A percentile compares a stretch with the other conserved stretches of the same genome.
Evolutionary conservation across 1,140 invertebrate genomes (phyloP).

Genomic region (Diabrotica undecimpunctata): DNA sequence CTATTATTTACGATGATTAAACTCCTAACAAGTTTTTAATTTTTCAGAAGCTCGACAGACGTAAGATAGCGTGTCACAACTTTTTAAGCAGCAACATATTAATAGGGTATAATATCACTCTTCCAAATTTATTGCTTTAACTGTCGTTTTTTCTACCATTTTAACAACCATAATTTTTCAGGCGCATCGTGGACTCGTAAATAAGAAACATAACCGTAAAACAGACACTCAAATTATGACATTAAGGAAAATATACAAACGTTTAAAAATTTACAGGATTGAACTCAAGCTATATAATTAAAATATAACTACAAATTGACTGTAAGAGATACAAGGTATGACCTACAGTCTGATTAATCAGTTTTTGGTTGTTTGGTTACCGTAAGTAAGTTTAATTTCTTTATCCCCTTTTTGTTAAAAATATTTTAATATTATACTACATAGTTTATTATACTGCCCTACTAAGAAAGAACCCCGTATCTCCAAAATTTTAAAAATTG

Average conservation of each 20-base stretch:
- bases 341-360: too few species aligned
- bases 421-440: too few species aligned
- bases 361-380: too few species aligned
- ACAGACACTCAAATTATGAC: constrained; percentile 2
- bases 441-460: too few species aligned
- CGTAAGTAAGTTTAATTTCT: too few species aligned
- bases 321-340: too few species aligned
- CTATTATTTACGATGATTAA: not conserved
- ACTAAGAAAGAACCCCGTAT: too few species aligned
- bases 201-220: constrained; percentile 1
- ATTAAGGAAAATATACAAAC: not conserved
- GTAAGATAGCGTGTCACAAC: not conserved
- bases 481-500: too few species aligned
- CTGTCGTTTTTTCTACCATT: not conserved
- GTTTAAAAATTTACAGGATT: not conserved
- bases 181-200: not conserved
- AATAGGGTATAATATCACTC: not conserved
- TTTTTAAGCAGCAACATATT: not conserved
- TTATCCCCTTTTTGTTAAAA: too few species aligned
- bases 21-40: not conserved
- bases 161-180: not conserved
- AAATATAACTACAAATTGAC: too few species aligned
- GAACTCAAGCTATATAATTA: not conserved
- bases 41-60: not conserved
- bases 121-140: not conserved